These are phyloP conservation scores for Epinephelus malabaricus DNA, from an alignment of 2,797 vertebrate species.

Conservation along the genomic window DNA sequence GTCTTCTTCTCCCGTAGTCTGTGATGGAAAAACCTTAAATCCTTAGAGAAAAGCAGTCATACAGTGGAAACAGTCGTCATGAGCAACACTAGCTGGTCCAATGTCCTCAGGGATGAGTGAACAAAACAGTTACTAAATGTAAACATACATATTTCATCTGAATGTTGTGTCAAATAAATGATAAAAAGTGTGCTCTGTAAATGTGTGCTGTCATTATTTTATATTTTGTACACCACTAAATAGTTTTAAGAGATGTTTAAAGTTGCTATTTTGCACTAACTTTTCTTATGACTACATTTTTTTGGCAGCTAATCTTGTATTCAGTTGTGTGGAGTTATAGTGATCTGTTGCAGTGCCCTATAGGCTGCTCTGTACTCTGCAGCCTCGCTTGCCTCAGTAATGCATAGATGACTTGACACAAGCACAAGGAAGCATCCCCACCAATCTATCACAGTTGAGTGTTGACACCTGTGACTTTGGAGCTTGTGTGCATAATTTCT, in stretches of 20 bases:
- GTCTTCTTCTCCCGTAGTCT: conserved; percentile 42
- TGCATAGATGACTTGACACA: conserved; percentile 54
- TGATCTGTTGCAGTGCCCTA: conserved; percentile 54
- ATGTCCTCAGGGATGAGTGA: conserved; percentile 48
- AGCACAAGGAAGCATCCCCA: conserved; percentile 22
- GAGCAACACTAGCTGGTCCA: conserved; percentile 59
- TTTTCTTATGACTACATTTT: neutral
- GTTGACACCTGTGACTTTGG: conserved; percentile 61
- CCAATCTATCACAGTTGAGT: conserved; percentile 49
- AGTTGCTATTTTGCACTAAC: neutral
- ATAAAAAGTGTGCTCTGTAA: neutral
- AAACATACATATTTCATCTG: conserved; percentile 13
- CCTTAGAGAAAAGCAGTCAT: conserved; percentile 61
- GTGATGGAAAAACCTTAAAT: conserved; percentile 79
- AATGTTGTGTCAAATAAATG: neutral
- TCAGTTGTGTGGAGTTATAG: conserved; percentile 3
- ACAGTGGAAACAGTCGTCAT: conserved; percentile 66
- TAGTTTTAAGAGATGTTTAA: neutral
- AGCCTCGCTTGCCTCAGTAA: conserved; percentile 34
- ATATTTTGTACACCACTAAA: neutral
- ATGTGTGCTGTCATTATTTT: neutral
- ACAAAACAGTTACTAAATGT: conserved; percentile 45
- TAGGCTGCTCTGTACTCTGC: conserved; percentile 23
- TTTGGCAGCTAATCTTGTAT: conserved; percentile 1
- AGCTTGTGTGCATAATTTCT: conserved; percentile 13